Base-by-base conservation (phyloP, 1,140 invertebrate species). In the Aphaenogaster rudis region DNA sequence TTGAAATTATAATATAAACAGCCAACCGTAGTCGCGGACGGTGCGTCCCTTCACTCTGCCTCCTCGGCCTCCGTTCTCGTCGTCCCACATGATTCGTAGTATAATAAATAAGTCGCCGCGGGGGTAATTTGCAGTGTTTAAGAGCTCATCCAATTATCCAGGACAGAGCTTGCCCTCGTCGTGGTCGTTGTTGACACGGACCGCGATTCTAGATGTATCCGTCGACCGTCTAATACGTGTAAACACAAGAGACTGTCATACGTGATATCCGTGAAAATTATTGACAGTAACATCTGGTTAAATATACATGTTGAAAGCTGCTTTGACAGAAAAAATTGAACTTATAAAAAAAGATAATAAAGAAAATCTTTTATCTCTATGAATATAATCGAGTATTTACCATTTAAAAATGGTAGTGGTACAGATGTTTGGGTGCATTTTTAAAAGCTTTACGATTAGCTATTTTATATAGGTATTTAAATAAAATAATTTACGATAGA, bases 1-100 rank as follows among this genome's bases (percentile, higher is more conserved):
- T 95, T 93, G 92, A 94, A 94, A 94, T 94, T 94, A 93, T 94
- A 94, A 95, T 93, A 94, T 93, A 94, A 94, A 93, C 91, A 90
- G 92, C 88, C 78, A 66, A 69, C 66, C 59, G 76, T 78, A 81
- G 81, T 80, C 63, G 74, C 59, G 66, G 74, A 77, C 71, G 76
- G 66, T 48, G 80, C 63, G 67, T 69, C 50, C 63, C 45, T 67
- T 54, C 67, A 11, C 21, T 72, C 52, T 33, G 50, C 54, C 61
- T 86, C 72, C 61, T 77, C 63, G 77, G 21, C 45, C 48, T 48
- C 82, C 91, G 86, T 90, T 88, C 89, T 90, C 91, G 86, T 91
- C 90, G 87, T 86, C 89, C 90, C 88, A 71, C 78, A 81, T 61
- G 79, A 71, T 87, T 90, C 89, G 91, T 88, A 87, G 91, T 92